Conservation (phyloP, 2,113 vertebrate species). For the Macaca nemestrina region DNA sequence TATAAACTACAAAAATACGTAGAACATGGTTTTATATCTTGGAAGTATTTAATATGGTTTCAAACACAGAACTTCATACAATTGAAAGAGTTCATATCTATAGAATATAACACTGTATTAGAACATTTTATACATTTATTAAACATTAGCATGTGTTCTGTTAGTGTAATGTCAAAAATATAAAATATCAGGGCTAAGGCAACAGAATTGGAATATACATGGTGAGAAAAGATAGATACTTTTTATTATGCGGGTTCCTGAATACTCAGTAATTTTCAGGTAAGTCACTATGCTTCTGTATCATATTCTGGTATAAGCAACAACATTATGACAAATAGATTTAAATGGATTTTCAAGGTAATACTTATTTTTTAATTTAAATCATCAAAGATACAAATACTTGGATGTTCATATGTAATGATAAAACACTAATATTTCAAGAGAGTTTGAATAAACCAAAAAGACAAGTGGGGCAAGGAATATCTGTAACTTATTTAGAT, state of each 20-base stretch:
- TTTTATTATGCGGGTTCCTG: constrained; percentile 37
- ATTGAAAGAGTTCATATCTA: not conserved
- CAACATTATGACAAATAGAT: constrained; percentile 41
- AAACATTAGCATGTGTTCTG: not conserved
- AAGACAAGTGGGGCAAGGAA: not conserved
- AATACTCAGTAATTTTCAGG: constrained; percentile 56
- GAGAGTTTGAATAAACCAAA: constrained; percentile 77
- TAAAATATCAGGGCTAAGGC: constrained; percentile 16
- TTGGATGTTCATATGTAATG: constrained; percentile 55
- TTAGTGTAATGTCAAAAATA: not conserved
- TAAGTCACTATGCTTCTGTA: constrained; percentile 52
- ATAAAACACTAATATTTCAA: constrained; percentile 59
- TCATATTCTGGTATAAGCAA: constrained; percentile 68
- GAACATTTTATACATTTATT: constrained; percentile 43
- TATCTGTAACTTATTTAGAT: not conserved
- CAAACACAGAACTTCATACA: constrained; percentile 4
- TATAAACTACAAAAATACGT: constrained; percentile 24
- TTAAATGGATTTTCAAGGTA: constrained; percentile 68
- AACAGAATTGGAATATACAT: constrained; percentile 48
- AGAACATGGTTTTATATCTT: constrained; percentile 39
- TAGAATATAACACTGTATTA: not conserved
- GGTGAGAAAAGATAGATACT: constrained; percentile 3
- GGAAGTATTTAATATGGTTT: constrained; percentile 38
- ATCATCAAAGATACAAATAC: constrained; percentile 41
- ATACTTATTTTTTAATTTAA: constrained; percentile 59